Evolutionary conservation across 2,797 vertebrate species (phyloP), one percentile per base, ranked within the genome.

Genomic region (Enteromius fasciolatus): DNA sequence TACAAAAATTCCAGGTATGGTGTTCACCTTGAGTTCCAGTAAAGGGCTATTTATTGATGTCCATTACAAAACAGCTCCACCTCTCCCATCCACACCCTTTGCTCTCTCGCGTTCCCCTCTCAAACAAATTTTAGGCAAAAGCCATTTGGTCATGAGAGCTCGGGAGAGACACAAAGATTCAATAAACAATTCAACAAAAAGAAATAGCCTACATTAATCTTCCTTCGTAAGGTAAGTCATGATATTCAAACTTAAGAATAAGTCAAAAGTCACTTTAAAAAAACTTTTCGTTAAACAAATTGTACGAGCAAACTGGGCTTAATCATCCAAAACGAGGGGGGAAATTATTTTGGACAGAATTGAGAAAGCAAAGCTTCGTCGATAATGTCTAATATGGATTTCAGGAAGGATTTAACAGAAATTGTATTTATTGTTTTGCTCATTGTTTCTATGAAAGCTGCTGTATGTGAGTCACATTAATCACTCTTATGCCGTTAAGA

Each of bases 121-220:
- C 89, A 96, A 91, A 92, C 94, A 95, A 95, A 96, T 95, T 89
- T 93, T 90, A 96, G 83, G 93, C 94, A 96, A 95, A 77, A 95
- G 93, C 84, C 86, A 86, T 86, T 89, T 17, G 90, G 92, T 93
- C 92, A 92, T 92, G 90, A 92, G 92, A 91, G 82, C 93, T 90
- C 87, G 88, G 89, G 88, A 92, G 91, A 88, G 86, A 89, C 86
- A 86, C 84, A 91, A 93, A 94, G 94, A 94, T 92, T 70, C 33
- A 76, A 69, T 63, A 76, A 39, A 41, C 79, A 48, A 73, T 76
- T 67, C 50, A 74, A 78, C 39, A 85, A 80, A 88, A 76, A 88
- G 79, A 89, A 76, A 63, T 70, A 59, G 36, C 20, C 10, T 41
- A 23, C 44, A 36, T 36, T 75, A 85, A 80, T 48, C 76, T 64